Evolutionary conservation across 2,888 invertebrate genomes (phyloP), one percentile per base, ranked within the genome.

Genomic region (Lithophane socia): DNA sequence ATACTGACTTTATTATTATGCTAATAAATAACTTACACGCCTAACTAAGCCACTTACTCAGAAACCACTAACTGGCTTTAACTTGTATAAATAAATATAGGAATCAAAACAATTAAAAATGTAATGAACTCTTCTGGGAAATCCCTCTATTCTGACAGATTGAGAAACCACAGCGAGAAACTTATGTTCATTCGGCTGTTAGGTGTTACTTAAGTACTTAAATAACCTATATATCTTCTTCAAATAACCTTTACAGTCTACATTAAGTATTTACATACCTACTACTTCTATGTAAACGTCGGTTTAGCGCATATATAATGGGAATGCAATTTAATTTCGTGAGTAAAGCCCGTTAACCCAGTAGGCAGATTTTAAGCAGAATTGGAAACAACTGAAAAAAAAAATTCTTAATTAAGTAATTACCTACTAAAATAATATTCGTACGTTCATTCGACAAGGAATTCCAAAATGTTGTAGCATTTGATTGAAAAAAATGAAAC

Each of bases 291-390:
- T 37, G 37, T 56, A 49, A 63, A 49, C 18, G n/a, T 29, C 29
- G 56, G 42, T 56, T 42, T 29, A 58, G 8, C 5, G 24, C 58
- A 72, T 44, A 49, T 29, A 56, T 9, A 80, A 44, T 73, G 52
- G 12, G 4, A 72, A 72, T 37, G 58, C 49, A 52, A 52, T 65
- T 44, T 21, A 65, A 52, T 73, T 80, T 60, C 21, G 16, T 44
- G n/a, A 24, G 44, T 72, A 37, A 58, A 52, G 24, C 18, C 24
- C 21, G 8, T 12, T 61, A 42, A 42, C 47, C n/a, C n/a, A 58
- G 42, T 24, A 63, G 16, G 60, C 12, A n/a, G 29, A n/a, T 13
- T 42, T 63, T 64, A 52, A n/a, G 7, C n/a, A 29, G 21, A 71
- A 61, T 70, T 49, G 2, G 3, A 13, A 66, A 49, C 60, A 3